Percentiles rank a stretch among this genome's conserved stretches.
phyloP scores from a whole-genome alignment of 2,113 vertebrate species.

The Tetrao urogallus region DNA sequence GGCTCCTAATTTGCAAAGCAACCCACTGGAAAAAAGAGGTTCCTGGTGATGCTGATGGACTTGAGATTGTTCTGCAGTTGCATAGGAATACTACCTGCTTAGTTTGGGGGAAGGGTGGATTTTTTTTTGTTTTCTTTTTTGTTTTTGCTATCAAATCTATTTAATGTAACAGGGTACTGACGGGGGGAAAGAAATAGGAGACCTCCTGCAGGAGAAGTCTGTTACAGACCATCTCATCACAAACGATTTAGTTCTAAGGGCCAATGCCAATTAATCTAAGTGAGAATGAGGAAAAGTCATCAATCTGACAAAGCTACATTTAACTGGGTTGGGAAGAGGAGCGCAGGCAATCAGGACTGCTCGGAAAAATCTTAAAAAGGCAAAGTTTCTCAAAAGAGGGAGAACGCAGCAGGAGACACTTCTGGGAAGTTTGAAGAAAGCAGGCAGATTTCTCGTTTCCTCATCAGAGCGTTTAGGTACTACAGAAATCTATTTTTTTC shows the following conservation, averaged over 20 bases:
- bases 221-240: background rate
- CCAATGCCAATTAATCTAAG: background rate
- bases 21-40: background rate
- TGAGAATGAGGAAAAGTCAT: conserved; percentile 38
- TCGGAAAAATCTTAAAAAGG: background rate
- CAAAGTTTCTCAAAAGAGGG: fast-evolving
- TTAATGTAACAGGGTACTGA: background rate
- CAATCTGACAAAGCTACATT: background rate
- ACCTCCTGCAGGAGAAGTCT: background rate
- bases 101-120: background rate
- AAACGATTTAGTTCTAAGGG: background rate
- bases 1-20: background rate
- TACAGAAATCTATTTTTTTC: background rate
- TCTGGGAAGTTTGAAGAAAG: background rate
- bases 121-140: background rate
- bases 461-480: background rate
- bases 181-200: background rate
- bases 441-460: background rate
- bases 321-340: background rate
- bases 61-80: background rate
- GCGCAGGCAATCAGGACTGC: background rate
- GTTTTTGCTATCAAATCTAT: background rate
- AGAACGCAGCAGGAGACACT: background rate
- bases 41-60: background rate
- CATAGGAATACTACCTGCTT: background rate